Percentiles rank a stretch among this genome's conserved stretches.
Evolutionary conservation across 2,797 vertebrate species (phyloP).

Genomic region (Oryzias dopingdopingensis): DNA sequence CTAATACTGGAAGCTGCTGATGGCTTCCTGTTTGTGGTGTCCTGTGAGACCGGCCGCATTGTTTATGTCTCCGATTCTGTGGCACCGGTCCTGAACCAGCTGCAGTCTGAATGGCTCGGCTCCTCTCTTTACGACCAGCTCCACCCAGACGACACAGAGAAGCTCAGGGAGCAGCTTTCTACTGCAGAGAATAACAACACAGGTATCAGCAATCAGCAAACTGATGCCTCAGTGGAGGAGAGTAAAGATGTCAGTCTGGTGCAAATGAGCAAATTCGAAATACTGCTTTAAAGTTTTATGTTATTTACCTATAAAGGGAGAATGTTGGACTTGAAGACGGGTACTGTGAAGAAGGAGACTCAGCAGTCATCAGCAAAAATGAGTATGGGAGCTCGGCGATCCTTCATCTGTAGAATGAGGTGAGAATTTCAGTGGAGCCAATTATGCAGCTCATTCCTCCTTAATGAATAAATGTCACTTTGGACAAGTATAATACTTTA

Average conservation of each 20-base stretch:
- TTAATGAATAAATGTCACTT: no score
- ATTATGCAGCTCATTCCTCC: not conserved
- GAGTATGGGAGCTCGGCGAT: constrained; percentile 94
- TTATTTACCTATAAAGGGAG: constrained; percentile 76
- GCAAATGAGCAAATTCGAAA: not conserved
- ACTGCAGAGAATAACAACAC: constrained; percentile 88
- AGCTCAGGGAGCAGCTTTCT: constrained; percentile 93
- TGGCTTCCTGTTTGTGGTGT: constrained; percentile 95
- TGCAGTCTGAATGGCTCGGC: constrained; percentile 91
- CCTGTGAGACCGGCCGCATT: constrained; percentile 89
- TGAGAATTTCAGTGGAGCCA: constrained; percentile 36
- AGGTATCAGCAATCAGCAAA: constrained; percentile 64
- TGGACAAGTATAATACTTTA: no score
- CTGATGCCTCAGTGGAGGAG: no score
- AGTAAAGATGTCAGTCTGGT: no score
- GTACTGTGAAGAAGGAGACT: constrained; percentile 96
- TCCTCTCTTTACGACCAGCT: constrained; percentile 93
- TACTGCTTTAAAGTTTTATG: not conserved
- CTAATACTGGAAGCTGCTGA: constrained; percentile 94
- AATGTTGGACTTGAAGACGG: constrained; percentile 95
- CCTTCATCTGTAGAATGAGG: constrained; percentile 98
- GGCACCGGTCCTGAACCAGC: constrained; percentile 91
- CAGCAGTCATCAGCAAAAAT: constrained; percentile 93
- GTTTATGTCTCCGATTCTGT: constrained; percentile 93
- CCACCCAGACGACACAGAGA: constrained; percentile 93